Evolutionary conservation across 2,888 invertebrate genomes (phyloP), one percentile per base, ranked within the genome.

Genomic region (Electrophaes corylata): DNA sequence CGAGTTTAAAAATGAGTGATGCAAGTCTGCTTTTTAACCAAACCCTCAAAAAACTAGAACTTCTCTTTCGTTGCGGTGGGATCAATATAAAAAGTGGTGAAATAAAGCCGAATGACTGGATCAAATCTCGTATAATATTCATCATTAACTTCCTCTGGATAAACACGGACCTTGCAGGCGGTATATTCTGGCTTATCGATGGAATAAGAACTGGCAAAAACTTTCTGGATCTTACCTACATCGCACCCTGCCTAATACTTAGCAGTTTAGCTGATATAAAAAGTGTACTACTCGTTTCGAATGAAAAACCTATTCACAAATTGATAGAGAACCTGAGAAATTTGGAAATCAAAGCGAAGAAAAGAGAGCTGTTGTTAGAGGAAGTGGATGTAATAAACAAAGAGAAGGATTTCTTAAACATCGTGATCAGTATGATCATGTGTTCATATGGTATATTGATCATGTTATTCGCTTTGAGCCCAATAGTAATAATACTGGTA

Each of bases 211-310:
- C 62, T 1, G 79, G 77, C 0, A 73, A 75, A 52, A 73, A 67
- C 4, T 78, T 85, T 2, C 68, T 69, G 0, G 70, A 71, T 20
- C 43, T 84, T 0, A 82, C 83, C 0, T 79, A 73, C 39, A 66
- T 69, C 0, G 72, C 78, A 0, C 86, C 86, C 0, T 83, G 85
- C 39, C 62, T 83, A 1, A 64, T 63, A 0, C 35, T 76, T 72
- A 70, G 29, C 60, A 65, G 0, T 56, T 83, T 2, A 66, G 26
- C 65, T 0, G 67, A 66, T 26, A 19, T 72, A 0, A 83, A 84
- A 55, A 66, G 67, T 0, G 16, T 73, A 0, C 69, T 62, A 8
- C 20, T 82, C 2, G 48, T 78, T 0, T 2, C 66, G 1, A 66
- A 78, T 40, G 73, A 76, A 40, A 50, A 66, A 0, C 40, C 58